Base-by-base conservation (phyloP, 2,113 vertebrate genomes). In the Hemiprocne comata region DNA sequence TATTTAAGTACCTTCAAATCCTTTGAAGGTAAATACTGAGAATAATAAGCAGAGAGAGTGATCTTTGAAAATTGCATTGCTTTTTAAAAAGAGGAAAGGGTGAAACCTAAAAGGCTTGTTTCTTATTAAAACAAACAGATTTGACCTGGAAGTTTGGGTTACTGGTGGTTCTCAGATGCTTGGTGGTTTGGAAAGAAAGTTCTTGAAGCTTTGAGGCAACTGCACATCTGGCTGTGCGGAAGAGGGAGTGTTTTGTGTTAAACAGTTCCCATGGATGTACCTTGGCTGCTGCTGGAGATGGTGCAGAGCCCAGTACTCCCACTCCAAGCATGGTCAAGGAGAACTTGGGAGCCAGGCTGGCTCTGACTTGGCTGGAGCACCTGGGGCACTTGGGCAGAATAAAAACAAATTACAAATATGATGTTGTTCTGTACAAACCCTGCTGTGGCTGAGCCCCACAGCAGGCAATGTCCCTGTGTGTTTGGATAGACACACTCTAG, bases 401-500 rank as follows among this genome's bases (percentile, higher is more conserved):
- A 0, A 31, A 42, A 55, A 38, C 14, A 31, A 17, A 26, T 31
- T 1, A 15, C 20, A 24, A 2, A 5, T 19, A 4, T 64, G 69
- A 31, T 2, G 1, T 29, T 11, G 17, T 46, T 50, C 69, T 28
- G 62, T 13, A 34, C 31, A 18, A 44, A 51, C 46, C 36, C 26
- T 58, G 20, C 67, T 31, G 0, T 17, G n/a, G 38, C 55, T 15
- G 21, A n/a, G 44, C 60, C 42, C 17, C 36, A 4, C 81, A 25
- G 3, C 38, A 20, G 36, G 33, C 13, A 51, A 31, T 1, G 0
- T 19, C 57, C 1, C 55, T 2, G 1, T 5, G 9, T 31, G 28
- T 54, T 36, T 11, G 73, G 73, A n/a, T 28, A 57, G 33, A 42
- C 3, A 1, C 1, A 2, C 42, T 64, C 29, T 12, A 16, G 54